A percentile compares a stretch with the other conserved stretches of the same genome.
phyloP scores from a whole-genome alignment of 2,113 vertebrate species.

The Gadus chalcogrammus region DNA sequence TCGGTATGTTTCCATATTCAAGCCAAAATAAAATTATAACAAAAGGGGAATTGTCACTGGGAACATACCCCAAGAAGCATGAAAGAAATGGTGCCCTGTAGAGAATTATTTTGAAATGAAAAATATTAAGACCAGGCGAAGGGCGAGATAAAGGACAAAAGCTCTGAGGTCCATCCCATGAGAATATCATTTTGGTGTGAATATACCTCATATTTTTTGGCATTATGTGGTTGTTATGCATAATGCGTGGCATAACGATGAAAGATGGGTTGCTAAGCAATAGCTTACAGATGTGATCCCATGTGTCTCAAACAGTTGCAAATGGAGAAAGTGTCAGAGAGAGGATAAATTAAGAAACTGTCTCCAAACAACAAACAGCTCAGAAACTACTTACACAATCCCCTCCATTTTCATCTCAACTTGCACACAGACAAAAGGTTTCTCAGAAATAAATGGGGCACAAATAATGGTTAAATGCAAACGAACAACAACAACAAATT shows the following conservation, averaged over 20 bases:
- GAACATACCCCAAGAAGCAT: constrained; percentile 2
- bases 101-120: constrained; percentile 38
- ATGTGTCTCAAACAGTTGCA: too few species aligned
- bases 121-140: constrained; percentile 18
- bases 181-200: too few species aligned
- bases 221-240: too few species aligned
- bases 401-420: constrained; percentile 14
- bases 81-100: constrained; percentile 24
- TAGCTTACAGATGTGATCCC: too few species aligned
- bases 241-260: too few species aligned
- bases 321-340: too few species aligned
- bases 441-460: constrained; percentile 49
- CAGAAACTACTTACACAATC: constrained; percentile 11
- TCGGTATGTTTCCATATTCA: too few species aligned
- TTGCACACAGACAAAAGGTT: constrained; percentile 13
- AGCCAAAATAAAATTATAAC: constrained; percentile 13
- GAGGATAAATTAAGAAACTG: background rate
- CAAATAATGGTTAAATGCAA: constrained; percentile 16
- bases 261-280: too few species aligned
- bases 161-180: too few species aligned
- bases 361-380: background rate
- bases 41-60: constrained; percentile 26
- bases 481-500: background rate
- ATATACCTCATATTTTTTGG: too few species aligned
- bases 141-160: too few species aligned